Base-by-base conservation (phyloP, 2,113 vertebrate species). In the Isichthys henryi region DNA sequence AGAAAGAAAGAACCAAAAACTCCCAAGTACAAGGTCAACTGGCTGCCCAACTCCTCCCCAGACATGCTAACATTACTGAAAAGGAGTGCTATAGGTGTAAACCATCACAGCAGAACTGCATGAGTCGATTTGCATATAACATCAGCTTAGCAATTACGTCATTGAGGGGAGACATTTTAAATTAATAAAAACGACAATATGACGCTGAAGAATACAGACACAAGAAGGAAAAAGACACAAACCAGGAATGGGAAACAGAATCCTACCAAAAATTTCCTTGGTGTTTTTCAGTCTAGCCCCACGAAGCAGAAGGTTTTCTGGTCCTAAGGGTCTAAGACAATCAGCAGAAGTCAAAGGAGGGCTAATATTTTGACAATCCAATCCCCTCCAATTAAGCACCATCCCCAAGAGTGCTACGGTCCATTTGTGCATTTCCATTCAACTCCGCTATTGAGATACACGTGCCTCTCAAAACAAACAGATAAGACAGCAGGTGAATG, bases 251-350 rank as follows among this genome's bases (percentile, higher is more conserved):
- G 8, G 9, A 13, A 3, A 88, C 35, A 84, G 21, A 23, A 35
- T 91, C 96, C 92, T 95, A 99, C 98, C 98, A 94, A 97, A 99
- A 94, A 99, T 98, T 96, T 99, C 97, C 96, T 97, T 99, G 94
- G 98, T 98, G 94, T 99, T 99, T 97, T 99, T 99, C 92, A 99
- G 95, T 95, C 98, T 97, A 93, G 98, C 98, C 93, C 98, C 98
- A 92, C 98, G 96, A 93, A 99, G 97, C 93, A 99, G 95, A 90
- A 99, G 95, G 94, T 97, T 99, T 95, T 99, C 98, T 90, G 97
- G 97, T 80, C 98, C 98, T 91, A 99, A 95, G 50, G 98, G 97
- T 95, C 98, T 99, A 95, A 89, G 9, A 66, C 31, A 45, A 39
- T 45, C 87, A 58, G 17, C 56, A 62, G 31, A 62, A 21, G 85